Percentiles rank a stretch among this genome's conserved stretches.
phyloP scores from a whole-genome alignment of 2,888 invertebrate species.

The Orthosia gracilis region DNA sequence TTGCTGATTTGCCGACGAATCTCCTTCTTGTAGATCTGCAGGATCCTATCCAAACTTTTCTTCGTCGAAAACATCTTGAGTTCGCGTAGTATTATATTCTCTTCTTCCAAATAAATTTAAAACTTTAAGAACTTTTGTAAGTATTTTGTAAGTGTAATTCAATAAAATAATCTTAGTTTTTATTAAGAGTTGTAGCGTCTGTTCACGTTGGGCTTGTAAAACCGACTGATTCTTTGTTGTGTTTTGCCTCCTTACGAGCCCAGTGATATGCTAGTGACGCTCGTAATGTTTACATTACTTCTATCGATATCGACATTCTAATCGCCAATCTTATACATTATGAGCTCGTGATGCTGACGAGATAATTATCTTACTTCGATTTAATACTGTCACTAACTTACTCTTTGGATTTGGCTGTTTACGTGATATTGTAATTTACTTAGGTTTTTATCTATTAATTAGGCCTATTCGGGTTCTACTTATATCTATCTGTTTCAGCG shows the following conservation, averaged over 20 bases:
- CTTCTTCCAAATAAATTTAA: constrained; percentile 39
- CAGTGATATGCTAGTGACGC: constrained; percentile 79
- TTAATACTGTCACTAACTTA: neutral
- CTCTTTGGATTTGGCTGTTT: neutral
- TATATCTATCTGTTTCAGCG: neutral
- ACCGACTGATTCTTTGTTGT: constrained; percentile 90
- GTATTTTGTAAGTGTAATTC: constrained; percentile 61
- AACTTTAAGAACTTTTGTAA: constrained; percentile 35
- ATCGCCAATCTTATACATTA: constrained; percentile 48
- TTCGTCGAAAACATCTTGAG: constrained; percentile 84
- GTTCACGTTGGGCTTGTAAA: constrained; percentile 76
- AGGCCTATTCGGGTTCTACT: neutral
- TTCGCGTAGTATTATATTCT: constrained; percentile 36
- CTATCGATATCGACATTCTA: constrained; percentile 81
- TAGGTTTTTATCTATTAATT: neutral
- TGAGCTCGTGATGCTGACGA: constrained; percentile 36
- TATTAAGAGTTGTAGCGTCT: constrained; percentile 71
- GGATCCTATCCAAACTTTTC: constrained; percentile 83
- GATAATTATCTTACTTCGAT: constrained; percentile 24
- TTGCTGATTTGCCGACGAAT: constrained; percentile 91
- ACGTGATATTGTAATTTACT: neutral
- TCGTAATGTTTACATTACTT: constrained; percentile 85
- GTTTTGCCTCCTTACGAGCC: constrained; percentile 86
- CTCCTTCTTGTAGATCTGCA: constrained; percentile 86
- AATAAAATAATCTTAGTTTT: constrained; percentile 61